Percentiles rank a stretch among this genome's conserved stretches.
These are phyloP conservation scores for Coryphaenoides rupestris DNA, from an alignment of 2,113 vertebrate genomes.

Conservation along the genomic window DNA sequence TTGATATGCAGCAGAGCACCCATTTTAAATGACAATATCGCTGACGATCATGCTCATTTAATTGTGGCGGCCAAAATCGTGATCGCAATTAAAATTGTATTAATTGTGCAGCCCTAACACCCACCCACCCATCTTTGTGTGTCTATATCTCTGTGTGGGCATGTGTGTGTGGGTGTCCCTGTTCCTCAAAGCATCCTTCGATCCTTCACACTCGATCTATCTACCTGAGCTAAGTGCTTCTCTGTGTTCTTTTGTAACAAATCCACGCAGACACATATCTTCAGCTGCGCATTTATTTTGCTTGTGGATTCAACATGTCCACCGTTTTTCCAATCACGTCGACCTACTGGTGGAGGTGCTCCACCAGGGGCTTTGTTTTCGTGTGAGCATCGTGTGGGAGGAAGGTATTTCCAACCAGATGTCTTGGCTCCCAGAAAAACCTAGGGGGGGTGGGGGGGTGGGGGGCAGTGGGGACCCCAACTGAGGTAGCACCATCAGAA, in stretches of 20 bases:
- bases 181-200: not conserved
- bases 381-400: constrained; percentile 22
- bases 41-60: no score
- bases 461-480: constrained; percentile 57
- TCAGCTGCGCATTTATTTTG: no score
- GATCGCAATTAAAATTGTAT: no score
- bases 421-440: constrained; percentile 68
- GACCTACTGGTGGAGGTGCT: constrained; percentile 10
- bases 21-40: no score
- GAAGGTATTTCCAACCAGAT: constrained; percentile 57
- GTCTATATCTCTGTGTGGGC: not conserved
- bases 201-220: not conserved
- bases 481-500: constrained; percentile 57
- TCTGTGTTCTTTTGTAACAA: not conserved
- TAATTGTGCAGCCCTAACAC: no score
- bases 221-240: constrained; percentile 1
- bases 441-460: constrained; percentile 37
- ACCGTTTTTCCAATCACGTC: not conserved
- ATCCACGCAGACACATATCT: no score
- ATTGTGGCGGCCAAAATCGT: no score
- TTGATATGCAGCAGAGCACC: no score
- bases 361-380: constrained; percentile 2
- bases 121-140: constrained; percentile 4
- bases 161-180: not conserved
- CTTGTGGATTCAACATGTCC: no score